A percentile compares a stretch with the other conserved stretches of the same genome.
Conservation (phyloP, 2,888 invertebrate genomes). For the Daptonema setosum region DNA sequence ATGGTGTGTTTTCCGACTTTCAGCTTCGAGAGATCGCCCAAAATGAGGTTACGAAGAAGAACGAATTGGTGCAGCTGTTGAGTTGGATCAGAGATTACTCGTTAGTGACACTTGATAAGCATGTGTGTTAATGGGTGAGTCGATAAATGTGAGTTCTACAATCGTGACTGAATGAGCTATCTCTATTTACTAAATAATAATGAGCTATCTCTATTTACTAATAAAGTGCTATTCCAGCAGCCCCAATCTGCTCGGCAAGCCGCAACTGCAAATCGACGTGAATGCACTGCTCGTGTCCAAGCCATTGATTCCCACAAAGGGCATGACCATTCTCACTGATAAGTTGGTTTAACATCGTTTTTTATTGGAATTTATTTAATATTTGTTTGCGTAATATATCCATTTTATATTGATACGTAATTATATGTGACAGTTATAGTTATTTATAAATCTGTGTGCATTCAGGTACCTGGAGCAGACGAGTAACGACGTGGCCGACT, state of each 20-base stretch:
- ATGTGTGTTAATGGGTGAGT: too few species aligned
- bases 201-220: too few species aligned
- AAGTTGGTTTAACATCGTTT: not conserved
- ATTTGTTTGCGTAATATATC: not conserved
- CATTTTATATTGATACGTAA: not conserved
- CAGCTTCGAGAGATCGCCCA: slow-evolving; percentile 64
- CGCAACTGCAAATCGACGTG: slow-evolving; percentile 50
- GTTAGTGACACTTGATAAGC: slow-evolving; percentile 24
- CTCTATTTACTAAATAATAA: too few species aligned
- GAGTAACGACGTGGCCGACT: slow-evolving; percentile 42
- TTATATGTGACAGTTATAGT: not conserved
- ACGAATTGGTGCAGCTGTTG: slow-evolving; percentile 78
- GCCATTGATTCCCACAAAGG: slow-evolving; percentile 49
- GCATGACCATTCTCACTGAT: slow-evolving; percentile 53
- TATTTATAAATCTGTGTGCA: not conserved
- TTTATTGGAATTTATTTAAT: not conserved
- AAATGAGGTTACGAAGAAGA: slow-evolving; percentile 60
- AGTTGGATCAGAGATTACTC: slow-evolving; percentile 78
- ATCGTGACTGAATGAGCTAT: too few species aligned
- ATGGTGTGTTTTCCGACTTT: too few species aligned
- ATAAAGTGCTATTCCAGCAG: slow-evolving; percentile 41
- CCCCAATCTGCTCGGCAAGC: slow-evolving; percentile 61
- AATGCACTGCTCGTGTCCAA: slow-evolving; percentile 35
- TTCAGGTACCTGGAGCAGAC: slow-evolving; percentile 21
- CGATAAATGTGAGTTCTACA: too few species aligned